Conservation (phyloP, 2,888 invertebrate genomes). For the Stenodera caucasica region DNA sequence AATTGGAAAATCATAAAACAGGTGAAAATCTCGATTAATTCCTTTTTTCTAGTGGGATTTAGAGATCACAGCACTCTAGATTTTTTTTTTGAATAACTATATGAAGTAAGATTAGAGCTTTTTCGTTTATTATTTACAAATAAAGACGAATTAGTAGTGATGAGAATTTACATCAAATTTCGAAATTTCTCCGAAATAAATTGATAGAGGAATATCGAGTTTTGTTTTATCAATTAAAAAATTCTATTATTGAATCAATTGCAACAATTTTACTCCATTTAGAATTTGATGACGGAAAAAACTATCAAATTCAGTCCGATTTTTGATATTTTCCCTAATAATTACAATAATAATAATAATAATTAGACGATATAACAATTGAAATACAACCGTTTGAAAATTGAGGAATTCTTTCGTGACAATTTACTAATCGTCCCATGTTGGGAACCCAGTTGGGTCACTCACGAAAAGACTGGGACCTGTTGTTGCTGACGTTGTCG, state of each 20-base stretch:
- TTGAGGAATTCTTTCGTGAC: constrained; percentile 6
- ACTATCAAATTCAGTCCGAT: neutral
- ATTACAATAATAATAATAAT: constrained; percentile 1
- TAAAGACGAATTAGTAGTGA: neutral
- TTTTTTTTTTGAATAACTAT: neutral
- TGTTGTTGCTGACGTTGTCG: constrained; percentile 37
- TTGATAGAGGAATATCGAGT: no score
- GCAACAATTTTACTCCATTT: neutral
- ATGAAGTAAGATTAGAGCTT: neutral
- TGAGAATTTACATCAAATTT: no score
- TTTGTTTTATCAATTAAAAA: no score
- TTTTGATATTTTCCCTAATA: constrained; percentile 9
- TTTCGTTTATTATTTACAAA: neutral
- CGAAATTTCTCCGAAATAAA: no score
- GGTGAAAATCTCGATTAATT: no score
- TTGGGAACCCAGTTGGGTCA: constrained; percentile 45
- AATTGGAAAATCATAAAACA: no score
- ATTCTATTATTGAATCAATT: neutral
- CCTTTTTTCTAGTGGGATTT: no score
- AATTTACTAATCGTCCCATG: constrained; percentile 43
- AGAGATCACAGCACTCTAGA: neutral
- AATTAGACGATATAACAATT: constrained; percentile 32
- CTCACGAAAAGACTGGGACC: constrained; percentile 41
- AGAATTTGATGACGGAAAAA: neutral
- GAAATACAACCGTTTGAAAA: constrained; percentile 19